A percentile compares a stretch with the other conserved stretches of the same genome.
Conservation (phyloP, 2,888 invertebrate species). For the Slavum lentiscoides region DNA sequence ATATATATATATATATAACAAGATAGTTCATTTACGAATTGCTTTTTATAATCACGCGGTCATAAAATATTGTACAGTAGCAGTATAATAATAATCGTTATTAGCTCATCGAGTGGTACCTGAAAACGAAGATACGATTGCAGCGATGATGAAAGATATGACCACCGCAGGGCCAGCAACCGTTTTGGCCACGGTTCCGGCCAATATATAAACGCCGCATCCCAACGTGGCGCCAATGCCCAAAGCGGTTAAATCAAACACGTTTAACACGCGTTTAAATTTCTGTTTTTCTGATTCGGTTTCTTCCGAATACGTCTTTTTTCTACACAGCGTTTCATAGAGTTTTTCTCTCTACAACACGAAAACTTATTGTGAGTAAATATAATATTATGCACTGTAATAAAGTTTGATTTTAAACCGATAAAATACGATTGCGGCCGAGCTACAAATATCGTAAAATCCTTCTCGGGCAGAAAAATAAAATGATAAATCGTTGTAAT, state of each 20-base stretch:
- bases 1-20: too few species aligned
- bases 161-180: constrained; percentile 65
- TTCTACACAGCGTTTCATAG: constrained; percentile 5
- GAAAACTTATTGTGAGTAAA: too few species aligned
- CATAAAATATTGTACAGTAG: neutral
- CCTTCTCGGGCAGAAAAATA: too few species aligned
- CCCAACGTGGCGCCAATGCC: constrained; percentile 62
- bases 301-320: constrained; percentile 6
- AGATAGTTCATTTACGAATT: too few species aligned
- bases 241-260: constrained; percentile 63
- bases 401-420: too few species aligned
- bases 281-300: constrained; percentile 44
- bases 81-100: neutral
- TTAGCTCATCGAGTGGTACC: constrained; percentile 58
- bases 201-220: constrained; percentile 66
- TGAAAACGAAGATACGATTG: constrained; percentile 64
- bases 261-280: constrained; percentile 60
- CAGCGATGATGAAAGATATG: constrained; percentile 65
- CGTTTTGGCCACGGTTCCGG: constrained; percentile 62
- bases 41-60: too few species aligned
- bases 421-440: too few species aligned
- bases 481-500: too few species aligned
- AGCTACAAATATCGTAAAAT: too few species aligned
- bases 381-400: too few species aligned
- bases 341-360: neutral